These are phyloP conservation scores for Diadophis punctatus DNA, from an alignment of 2,113 vertebrate genomes.

Conservation along the genomic window DNA sequence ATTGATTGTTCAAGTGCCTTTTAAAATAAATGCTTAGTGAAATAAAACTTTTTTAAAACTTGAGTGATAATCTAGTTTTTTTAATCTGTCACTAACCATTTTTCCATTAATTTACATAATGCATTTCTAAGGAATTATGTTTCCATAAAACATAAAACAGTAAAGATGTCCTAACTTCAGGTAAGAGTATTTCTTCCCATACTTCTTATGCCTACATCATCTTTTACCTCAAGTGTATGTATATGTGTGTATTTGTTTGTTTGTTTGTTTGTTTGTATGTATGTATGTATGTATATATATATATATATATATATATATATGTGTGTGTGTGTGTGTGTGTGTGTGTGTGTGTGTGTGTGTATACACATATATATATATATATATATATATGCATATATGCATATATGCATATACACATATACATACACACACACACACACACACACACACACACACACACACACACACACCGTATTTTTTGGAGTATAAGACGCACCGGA, in stretches of 20 bases:
- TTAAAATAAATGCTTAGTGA: slow-evolving; percentile 39
- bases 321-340: neutral
- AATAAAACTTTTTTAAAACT: slow-evolving; percentile 29
- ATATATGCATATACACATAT: too few species aligned
- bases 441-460: too few species aligned
- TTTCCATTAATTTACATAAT: slow-evolving; percentile 17
- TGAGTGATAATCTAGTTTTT: neutral
- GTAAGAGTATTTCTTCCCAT: neutral
- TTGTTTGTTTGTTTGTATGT: too few species aligned
- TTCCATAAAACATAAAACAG: neutral
- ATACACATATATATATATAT: too few species aligned
- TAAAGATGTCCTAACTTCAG: slow-evolving; percentile 7
- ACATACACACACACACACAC: too few species aligned
- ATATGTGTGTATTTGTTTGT: too few species aligned
- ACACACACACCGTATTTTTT: too few species aligned
- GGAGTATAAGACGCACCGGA: too few species aligned
- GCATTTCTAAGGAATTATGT: slow-evolving; percentile 14
- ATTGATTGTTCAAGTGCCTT: slow-evolving; percentile 23
- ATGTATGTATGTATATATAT: neutral
- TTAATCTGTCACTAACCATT: slow-evolving; percentile 5
- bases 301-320: neutral
- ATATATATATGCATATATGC: too few species aligned
- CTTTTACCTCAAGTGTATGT: neutral
- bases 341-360: too few species aligned
- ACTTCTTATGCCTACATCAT: neutral